Evolutionary conservation across 2,797 vertebrate genomes (phyloP), one percentile per base, ranked within the genome.

Genomic region (Morus bassanus): DNA sequence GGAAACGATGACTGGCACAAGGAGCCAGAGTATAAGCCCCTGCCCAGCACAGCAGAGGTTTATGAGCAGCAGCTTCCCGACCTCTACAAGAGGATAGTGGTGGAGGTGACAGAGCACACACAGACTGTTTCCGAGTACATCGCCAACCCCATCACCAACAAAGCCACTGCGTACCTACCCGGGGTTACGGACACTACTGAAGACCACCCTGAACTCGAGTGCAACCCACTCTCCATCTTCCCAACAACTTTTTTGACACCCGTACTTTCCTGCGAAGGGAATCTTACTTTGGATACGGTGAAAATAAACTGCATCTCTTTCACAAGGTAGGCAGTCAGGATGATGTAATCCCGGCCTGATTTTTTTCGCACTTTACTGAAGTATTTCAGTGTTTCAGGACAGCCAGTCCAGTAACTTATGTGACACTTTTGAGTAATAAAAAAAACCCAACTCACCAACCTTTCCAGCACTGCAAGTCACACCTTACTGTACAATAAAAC

Each of bases 211-310:
- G 95, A 97, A 4, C 97, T 96, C 5, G 95, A 96, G 23, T 91
- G 97, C 2, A 89, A 96, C 1, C 67, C 73, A 0, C 60, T 97
- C 9, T 70, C 95, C 3, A 0, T 88, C n/a, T 97, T 98, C 73
- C 88, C 97, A 1, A 46, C 48, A 9, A 15, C 97, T 4, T 69
- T 98, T 96, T 27, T 84, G 70, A 2, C 97, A 0, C 87, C 98
- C 0, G 25, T 91, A 27, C 69, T 91, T 13, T 21, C 96, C 83
- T 87, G 63, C 3, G 94, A 93, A 22, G 98, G 98, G 50, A 99
- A 95, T 28, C 95, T 99, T 31, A 99, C 98, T 23, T 82, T 99
- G 93, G 99, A 99, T 4, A 63, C 84, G 0, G 98, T 99, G 43
- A 99, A 98, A 94, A 98, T 99, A 13, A 97, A 97, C 95, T 97